Percentiles rank a stretch among this genome's conserved stretches.
Evolutionary conservation across 1,140 invertebrate genomes (phyloP).

Genomic region (Oreohelix idahoensis): DNA sequence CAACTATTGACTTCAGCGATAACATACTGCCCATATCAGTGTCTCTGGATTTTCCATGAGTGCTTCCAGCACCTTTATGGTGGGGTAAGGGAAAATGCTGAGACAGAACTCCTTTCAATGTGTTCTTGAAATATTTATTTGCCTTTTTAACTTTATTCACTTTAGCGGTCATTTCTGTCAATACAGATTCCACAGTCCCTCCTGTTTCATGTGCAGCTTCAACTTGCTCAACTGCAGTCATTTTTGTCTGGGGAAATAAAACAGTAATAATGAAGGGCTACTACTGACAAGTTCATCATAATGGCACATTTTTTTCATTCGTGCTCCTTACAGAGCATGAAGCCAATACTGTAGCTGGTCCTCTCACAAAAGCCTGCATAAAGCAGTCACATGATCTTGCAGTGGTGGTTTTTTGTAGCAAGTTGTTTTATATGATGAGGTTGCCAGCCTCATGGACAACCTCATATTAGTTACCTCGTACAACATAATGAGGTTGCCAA

Average conservation of each 20-base stretch:
- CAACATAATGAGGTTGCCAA: no score
- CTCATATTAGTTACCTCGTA: no score
- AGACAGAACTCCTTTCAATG: slow-evolving; percentile 37
- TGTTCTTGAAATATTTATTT: slow-evolving; percentile 35
- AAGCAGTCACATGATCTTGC: no score
- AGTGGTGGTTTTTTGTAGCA: no score
- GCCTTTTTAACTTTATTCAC: neutral
- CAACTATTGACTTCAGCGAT: slow-evolving; percentile 43
- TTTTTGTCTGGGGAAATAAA: slow-evolving; percentile 11
- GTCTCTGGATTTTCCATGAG: neutral
- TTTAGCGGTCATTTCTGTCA: neutral
- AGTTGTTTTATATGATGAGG: no score
- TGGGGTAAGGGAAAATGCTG: slow-evolving; percentile 47
- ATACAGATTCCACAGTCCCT: neutral
- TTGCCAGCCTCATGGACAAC: no score
- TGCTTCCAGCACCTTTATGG: slow-evolving; percentile 1
- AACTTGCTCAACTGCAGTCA: neutral
- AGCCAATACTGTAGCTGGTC: no score
- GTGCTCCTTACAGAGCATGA: no score
- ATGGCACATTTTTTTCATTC: no score
- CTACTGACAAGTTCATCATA: no score
- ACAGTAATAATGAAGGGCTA: slow-evolving; percentile 5
- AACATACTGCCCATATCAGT: slow-evolving; percentile 32
- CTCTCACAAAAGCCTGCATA: no score
- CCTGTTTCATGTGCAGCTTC: neutral